These are phyloP conservation scores for Aix galericulata DNA, from an alignment of 2,113 vertebrate genomes.

Conservation along the genomic window DNA sequence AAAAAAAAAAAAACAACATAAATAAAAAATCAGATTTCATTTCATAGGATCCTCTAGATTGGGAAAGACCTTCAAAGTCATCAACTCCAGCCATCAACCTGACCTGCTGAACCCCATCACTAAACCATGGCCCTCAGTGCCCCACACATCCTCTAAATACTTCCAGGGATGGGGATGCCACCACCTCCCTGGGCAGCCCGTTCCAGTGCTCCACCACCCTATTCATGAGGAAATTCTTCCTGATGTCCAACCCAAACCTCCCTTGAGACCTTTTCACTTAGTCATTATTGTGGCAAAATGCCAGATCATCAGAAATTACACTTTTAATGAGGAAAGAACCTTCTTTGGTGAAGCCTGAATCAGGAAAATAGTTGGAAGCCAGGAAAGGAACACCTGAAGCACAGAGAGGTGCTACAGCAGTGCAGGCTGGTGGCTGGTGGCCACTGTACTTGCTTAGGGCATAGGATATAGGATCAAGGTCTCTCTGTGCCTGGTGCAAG, in stretches of 20 bases:
- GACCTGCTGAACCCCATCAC: neutral
- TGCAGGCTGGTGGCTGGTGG: neutral
- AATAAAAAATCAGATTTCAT: neutral
- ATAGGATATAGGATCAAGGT: fast-evolving
- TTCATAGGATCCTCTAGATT: neutral
- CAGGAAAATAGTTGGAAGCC: neutral
- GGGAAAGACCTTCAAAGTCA: neutral
- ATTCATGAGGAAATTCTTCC: neutral
- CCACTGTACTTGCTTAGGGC: neutral
- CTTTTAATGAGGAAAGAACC: neutral
- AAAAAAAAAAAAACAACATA: neutral
- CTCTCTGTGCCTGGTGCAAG: neutral
- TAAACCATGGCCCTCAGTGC: neutral
- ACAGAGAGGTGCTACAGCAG: neutral
- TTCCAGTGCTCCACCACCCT: neutral
- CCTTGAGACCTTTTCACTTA: neutral
- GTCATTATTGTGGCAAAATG: neutral
- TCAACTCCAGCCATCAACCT: neutral
- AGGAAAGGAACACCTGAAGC: neutral
- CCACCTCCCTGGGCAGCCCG: neutral
- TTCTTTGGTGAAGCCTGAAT: neutral
- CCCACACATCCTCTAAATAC: neutral
- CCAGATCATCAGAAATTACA: neutral
- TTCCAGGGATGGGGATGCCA: neutral
- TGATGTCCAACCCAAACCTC: neutral